Base-by-base conservation (phyloP, 2,888 invertebrate species). In the Pelosia muscerda region DNA sequence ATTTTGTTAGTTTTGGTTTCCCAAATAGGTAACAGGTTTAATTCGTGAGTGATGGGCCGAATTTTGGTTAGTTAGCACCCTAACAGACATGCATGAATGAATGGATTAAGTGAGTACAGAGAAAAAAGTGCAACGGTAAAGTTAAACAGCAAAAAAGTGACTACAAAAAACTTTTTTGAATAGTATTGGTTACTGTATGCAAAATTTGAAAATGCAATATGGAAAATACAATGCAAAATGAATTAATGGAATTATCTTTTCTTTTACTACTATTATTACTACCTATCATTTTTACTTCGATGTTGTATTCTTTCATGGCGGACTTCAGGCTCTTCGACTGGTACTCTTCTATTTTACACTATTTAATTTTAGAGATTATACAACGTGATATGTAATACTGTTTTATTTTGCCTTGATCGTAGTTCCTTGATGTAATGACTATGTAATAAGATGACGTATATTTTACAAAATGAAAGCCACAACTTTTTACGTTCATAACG, bases 1-100 rank as follows among this genome's bases (percentile, higher is more conserved):
- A 91, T 88, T 74, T 75, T 70, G 72, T 75, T 74, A 61, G 54
- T 74, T 78, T 76, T 80, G 69, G 69, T 82, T 91, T 91, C 91
- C 84, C 92, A 91, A 87, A 88, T 73, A 58, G 38, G 78, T 69
- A 77, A 77, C 82, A 77, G 81, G 80, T 81, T 81, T 73, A 55
- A 71, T 72, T 71, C 75, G 68, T 78, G 54, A 68, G 63, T 77
- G 53, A 68, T 72, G 65, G 64, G 56, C 60, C 11, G 26, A 75
- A 72, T 65, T 64, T 63, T 78, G 69, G 69, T 78, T 65, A 69
- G 74, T 70, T 77, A 71, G 68, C 5, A 71, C 72, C 75, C 65
- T 71, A 81, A 81, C 80, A 72, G 74, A 72, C 69, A 56, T 68
- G 59, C 3, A 28, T 78, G 78, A 75, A 81, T 75, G 68, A 28